Base-by-base conservation (phyloP, 2,113 vertebrate species). In the Dendrocopos noguchii region DNA sequence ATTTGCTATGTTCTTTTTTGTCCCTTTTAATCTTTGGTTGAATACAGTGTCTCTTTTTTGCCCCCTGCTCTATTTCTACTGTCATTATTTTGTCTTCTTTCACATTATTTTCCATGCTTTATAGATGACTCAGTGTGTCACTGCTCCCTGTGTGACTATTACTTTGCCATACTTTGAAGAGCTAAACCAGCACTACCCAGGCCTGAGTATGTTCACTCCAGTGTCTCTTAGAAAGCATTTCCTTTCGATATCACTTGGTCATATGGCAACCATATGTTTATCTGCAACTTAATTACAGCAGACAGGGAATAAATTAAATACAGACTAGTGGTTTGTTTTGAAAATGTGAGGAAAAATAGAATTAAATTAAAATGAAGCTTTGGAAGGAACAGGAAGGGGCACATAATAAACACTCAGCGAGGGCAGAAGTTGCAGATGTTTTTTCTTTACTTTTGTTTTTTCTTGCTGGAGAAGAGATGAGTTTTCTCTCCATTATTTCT, bases 181-280 rank as follows among this genome's bases (percentile, higher is more conserved):
- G 42, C 77, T 79, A 90, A 74, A 64, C 63, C 57, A 86, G 60
- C 65, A 61, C 25, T 33, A 39, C 53, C 72, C 29, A 73, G 71
- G 29, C 76, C 44, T 5, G 3, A 81, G 53, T 3, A 50, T 53
- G 46, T 55, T 46, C 13, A 46, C 53, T 52, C 18, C 16, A 21
- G 29, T 15, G 25, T 71, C 66, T 78, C 76, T 74, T n/a, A 12
- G 3, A 64, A 56, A 56, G 36, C 60, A 87, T 88, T 92, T 93
- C 81, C 77, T 84, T 84, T 68, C 42, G 72, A 8, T 74, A 81
- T 63, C 77, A 65, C 36, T 92, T 79, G n/a, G 66, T 64, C 91
- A 83, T 74, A 88, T 42, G 84, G 78, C 36, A 85, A 87, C 57
- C 91, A 64, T 60, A 77, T 77, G 79, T 89, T 76, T 87, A 89